These are phyloP conservation scores for Phenganax subtilis DNA, from an alignment of 92 coral and sea anemone genomes.

Conservation along the genomic window DNA sequence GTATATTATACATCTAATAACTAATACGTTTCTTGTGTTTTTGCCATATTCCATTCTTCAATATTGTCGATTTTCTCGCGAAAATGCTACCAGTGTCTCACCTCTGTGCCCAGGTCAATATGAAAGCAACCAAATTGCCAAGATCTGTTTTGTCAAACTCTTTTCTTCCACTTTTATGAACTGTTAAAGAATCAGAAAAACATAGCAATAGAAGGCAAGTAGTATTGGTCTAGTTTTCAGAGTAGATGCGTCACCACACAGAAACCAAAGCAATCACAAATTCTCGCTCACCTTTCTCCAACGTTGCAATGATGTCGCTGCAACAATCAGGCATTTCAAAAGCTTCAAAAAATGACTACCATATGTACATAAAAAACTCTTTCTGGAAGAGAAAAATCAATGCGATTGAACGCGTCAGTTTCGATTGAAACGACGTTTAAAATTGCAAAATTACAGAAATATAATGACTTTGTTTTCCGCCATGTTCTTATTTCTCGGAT, in stretches of 20 bases:
- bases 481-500: slow-evolving; percentile 20
- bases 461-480: slow-evolving; percentile 15
- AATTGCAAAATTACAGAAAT: neutral
- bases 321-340: slow-evolving; percentile 94
- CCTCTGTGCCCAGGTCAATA: slow-evolving; percentile 97
- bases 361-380: slow-evolving; percentile 7
- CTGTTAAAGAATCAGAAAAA: slow-evolving; percentile 20
- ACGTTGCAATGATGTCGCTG: slow-evolving; percentile 76
- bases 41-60: neutral
- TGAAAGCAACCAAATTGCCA: slow-evolving; percentile 65
- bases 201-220: neutral
- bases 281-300: slow-evolving; percentile 71
- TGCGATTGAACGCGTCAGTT: neutral
- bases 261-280: neutral
- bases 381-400: neutral
- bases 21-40: neutral
- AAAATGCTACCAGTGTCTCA: slow-evolving; percentile 35
- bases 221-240: neutral
- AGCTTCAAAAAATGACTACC: neutral
- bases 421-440: neutral
- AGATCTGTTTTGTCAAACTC: slow-evolving; percentile 82
- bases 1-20: neutral
- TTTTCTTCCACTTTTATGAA: slow-evolving; percentile 70
- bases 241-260: slow-evolving; percentile 18
- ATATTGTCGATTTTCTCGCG: neutral